phyloP scores from a whole-genome alignment of 2,113 vertebrate species.

The Sinosuthora webbiana region DNA sequence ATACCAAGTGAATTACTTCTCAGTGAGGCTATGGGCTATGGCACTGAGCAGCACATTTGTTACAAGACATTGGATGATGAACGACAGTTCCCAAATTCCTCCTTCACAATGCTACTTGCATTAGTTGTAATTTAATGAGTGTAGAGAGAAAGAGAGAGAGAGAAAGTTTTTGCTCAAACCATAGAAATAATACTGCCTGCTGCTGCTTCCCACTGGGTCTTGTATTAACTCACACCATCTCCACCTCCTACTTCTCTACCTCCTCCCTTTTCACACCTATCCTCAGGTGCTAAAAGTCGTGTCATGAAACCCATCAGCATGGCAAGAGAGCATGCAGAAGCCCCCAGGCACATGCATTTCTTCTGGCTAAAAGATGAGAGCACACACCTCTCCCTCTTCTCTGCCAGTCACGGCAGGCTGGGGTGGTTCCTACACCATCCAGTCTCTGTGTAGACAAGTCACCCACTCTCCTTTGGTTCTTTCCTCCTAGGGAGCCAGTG shows the following conservation, averaged over 20 bases:
- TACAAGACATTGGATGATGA: conserved; percentile 50
- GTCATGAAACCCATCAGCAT: conserved; percentile 5
- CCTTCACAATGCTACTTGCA: conserved; percentile 60
- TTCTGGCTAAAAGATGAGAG: not conserved
- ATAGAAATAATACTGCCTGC: conserved; percentile 50
- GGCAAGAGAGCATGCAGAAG: conserved; percentile 3
- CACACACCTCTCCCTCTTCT: not conserved
- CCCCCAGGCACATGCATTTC: not conserved
- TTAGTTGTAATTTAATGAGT: conserved; percentile 64
- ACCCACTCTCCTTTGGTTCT: not conserved
- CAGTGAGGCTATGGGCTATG: conserved; percentile 41
- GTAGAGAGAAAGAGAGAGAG: not conserved
- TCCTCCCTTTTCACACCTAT: conserved; percentile 36
- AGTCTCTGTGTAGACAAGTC: not conserved
- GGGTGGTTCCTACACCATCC: not conserved
- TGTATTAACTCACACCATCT: conserved; percentile 50
- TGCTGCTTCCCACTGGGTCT: conserved; percentile 48
- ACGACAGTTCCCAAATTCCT: conserved; percentile 64
- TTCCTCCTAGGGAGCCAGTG: not conserved
- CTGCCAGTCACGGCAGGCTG: not conserved
- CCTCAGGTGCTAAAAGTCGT: conserved; percentile 47
- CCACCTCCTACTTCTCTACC: not conserved
- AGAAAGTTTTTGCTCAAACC: conserved; percentile 54
- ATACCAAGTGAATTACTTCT: conserved; percentile 64
- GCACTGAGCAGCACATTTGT: conserved; percentile 52